Conservation (phyloP, 2,797 vertebrate species). For the Myotis daubentonii region DNA sequence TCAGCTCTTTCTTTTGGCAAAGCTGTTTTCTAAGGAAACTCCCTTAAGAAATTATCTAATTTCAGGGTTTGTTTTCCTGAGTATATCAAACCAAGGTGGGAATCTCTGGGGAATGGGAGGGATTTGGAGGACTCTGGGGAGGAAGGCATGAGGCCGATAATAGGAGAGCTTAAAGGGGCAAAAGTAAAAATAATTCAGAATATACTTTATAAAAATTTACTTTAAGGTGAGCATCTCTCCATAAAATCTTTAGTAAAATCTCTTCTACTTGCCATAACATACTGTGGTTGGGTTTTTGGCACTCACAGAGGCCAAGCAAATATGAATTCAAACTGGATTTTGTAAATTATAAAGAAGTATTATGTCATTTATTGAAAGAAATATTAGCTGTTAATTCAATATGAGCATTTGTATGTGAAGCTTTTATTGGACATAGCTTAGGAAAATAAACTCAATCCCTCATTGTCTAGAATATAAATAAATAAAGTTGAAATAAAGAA, state of each 20-base stretch:
- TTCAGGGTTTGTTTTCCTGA: neutral
- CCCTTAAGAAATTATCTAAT: neutral
- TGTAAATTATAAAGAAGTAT: neutral
- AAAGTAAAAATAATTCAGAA: neutral
- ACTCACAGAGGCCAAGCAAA: neutral
- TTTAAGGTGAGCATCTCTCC: neutral
- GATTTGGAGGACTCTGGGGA: neutral
- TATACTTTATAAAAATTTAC: neutral
- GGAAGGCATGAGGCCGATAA: neutral
- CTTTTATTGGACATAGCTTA: neutral
- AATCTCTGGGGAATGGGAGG: neutral
- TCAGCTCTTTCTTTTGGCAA: neutral
- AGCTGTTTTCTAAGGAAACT: neutral
- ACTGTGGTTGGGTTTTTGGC: neutral
- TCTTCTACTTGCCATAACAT: neutral
- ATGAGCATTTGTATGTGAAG: neutral
- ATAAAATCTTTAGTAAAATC: neutral
- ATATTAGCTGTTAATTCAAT: neutral
- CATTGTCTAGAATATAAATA: neutral
- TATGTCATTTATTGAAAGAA: neutral
- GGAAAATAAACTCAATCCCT: constrained; percentile 11
- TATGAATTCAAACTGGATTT: neutral
- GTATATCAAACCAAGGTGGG: neutral
- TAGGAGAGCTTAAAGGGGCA: neutral
- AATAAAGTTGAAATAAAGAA: neutral